phyloP scores from a whole-genome alignment of 2,113 vertebrate species.

The Buteo buteo region DNA sequence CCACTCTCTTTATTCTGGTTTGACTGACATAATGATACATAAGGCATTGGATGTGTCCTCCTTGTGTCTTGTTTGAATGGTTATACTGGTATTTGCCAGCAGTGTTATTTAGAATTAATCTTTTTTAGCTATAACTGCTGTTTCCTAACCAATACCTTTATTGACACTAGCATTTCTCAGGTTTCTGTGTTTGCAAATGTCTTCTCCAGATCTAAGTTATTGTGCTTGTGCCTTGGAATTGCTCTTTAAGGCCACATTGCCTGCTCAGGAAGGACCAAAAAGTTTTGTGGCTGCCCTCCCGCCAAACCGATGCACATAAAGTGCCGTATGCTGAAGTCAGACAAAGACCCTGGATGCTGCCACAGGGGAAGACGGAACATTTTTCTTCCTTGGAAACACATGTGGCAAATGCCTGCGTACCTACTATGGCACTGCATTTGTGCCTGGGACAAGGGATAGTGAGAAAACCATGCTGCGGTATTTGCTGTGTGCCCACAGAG shows the following conservation, averaged over 20 bases:
- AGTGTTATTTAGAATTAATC: neutral
- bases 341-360: neutral
- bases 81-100: neutral
- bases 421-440: fast-evolving
- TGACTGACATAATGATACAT: neutral
- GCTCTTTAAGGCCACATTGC: neutral
- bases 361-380: neutral
- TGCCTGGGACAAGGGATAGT: neutral
- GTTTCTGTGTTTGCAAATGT: neutral
- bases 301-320: neutral
- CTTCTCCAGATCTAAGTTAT: neutral
- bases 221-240: neutral
- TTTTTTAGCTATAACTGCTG: neutral
- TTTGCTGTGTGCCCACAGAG: neutral
- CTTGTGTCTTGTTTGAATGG: neutral
- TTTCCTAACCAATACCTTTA: neutral
- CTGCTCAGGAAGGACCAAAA: neutral
- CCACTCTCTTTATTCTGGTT: neutral
- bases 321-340: neutral
- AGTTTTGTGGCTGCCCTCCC: neutral
- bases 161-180: neutral
- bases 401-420: fast-evolving
- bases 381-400: neutral
- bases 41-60: neutral
- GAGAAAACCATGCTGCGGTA: neutral